Evolutionary conservation across 2,888 invertebrate species (phyloP), one percentile per base, ranked within the genome.

Genomic region (Crepidodera aurea): DNA sequence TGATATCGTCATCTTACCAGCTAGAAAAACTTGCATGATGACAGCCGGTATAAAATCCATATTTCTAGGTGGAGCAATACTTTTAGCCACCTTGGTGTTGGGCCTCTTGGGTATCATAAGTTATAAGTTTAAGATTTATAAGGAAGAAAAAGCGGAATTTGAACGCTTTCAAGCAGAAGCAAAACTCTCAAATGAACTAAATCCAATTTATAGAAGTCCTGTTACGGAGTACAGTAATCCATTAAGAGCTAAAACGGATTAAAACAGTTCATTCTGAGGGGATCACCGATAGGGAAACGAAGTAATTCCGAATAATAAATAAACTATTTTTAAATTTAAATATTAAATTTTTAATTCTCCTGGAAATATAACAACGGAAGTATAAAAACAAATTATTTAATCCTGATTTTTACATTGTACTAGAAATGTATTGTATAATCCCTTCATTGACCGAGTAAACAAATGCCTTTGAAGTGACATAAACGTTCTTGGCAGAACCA

Each of bases 121-220:
- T 10, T 39, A 48, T 39, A 73, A 73, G 59, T 62, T 37, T 16
- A 63, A 65, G 15, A 66, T 67, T 8, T 50, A 65, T 40, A 58
- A 58, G 32, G 39, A 42, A n/a, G 70, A 72, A 15, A 62, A 58
- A 50, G 67, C 65, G 1, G 72, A 73, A 57, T 72, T 65, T 44
- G 55, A 66, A 19, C 62, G 46, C 40, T 72, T 72, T 42, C 7
- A 37, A 1, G 53, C 60, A 4, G 64, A 54, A 15, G 19, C 32
- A 6, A 60, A 55, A 18, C 63, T 51, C 7, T 15, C 51, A 1
- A 65, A 39, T 12, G 71, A 70, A 44, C 40, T 68, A 50, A 89
- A 88, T 75, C 90, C 90, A 0, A 72, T 90, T 61, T 90, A 88
- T 68, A 72, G 65, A 55, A 73, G 72, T 12, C 77, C 77, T 0